phyloP scores from a whole-genome alignment of 2,888 invertebrate species.

The Pomacea canaliculata region DNA sequence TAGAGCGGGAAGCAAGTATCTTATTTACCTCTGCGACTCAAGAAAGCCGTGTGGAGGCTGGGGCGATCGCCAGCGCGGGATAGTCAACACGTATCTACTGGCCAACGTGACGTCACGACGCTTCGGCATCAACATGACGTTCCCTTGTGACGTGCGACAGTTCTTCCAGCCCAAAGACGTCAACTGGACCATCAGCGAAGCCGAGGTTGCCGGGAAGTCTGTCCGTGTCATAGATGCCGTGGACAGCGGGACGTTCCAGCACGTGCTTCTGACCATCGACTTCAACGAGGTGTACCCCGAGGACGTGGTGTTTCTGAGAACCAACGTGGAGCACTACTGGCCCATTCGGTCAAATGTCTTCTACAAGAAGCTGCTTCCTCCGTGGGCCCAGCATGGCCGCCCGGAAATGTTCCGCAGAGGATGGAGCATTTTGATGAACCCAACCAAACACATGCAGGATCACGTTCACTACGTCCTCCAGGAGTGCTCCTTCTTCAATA shows the following conservation, averaged over 20 bases:
- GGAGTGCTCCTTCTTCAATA: not conserved
- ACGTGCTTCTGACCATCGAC: constrained; percentile 19
- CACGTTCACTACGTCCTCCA: not conserved
- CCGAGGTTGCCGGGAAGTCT: constrained; percentile 11
- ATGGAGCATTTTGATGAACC: constrained; percentile 30
- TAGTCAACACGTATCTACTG: constrained; percentile 31
- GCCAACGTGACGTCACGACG: constrained; percentile 28
- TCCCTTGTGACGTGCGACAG: constrained; percentile 32
- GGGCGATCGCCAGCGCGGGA: constrained; percentile 36
- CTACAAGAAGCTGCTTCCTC: constrained; percentile 22
- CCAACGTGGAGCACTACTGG: constrained; percentile 23
- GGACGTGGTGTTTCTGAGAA: constrained; percentile 23
- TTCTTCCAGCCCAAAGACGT: constrained; percentile 34
- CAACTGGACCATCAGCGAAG: constrained; percentile 27
- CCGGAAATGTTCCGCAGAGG: constrained; percentile 23
- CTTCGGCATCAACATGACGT: constrained; percentile 34
- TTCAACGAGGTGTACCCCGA: constrained; percentile 20
- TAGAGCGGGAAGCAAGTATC: constrained; percentile 9
- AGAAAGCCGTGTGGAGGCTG: constrained; percentile 33
- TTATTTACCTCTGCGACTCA: constrained; percentile 34
- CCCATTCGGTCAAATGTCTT: constrained; percentile 18
- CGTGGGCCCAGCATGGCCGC: constrained; percentile 22
- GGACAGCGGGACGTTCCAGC: not conserved
- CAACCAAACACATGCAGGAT: constrained; percentile 16
- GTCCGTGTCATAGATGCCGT: constrained; percentile 1